Evolutionary conservation across 1,140 invertebrate genomes (phyloP).

Genomic region (Mizuhopecten yessoensis): DNA sequence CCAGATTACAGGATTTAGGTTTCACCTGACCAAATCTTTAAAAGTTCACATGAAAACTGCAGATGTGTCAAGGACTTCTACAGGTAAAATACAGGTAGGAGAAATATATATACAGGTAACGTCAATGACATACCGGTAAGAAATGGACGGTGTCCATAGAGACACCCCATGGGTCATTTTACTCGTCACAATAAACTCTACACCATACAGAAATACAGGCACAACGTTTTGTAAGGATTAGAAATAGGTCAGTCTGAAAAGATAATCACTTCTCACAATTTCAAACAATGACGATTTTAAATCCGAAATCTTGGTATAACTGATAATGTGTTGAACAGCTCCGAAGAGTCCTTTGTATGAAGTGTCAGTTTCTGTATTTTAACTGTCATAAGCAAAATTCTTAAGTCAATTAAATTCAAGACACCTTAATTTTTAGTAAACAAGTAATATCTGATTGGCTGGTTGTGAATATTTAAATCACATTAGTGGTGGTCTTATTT

Average conservation of each 20-base stretch:
- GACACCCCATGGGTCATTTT: constrained; percentile 3
- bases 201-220: background rate
- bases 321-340: background rate
- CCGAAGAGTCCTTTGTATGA: too few species aligned
- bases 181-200: background rate
- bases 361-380: background rate
- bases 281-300: background rate
- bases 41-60: constrained; percentile 2
- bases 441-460: background rate
- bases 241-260: constrained; percentile 1
- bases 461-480: background rate
- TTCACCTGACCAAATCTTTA: constrained; percentile 3
- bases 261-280: background rate
- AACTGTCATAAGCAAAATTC: background rate
- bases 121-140: background rate
- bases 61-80: constrained; percentile 1
- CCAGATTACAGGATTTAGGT: constrained; percentile 13
- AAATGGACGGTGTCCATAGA: constrained; percentile 12
- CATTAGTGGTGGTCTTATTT: too few species aligned
- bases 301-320: background rate
- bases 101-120: background rate
- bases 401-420: background rate
- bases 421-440: background rate
- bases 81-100: background rate
- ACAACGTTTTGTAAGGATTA: background rate